These are phyloP conservation scores for Agonopterix alstromeriana DNA, from an alignment of 2,888 invertebrate species.

Conservation along the genomic window DNA sequence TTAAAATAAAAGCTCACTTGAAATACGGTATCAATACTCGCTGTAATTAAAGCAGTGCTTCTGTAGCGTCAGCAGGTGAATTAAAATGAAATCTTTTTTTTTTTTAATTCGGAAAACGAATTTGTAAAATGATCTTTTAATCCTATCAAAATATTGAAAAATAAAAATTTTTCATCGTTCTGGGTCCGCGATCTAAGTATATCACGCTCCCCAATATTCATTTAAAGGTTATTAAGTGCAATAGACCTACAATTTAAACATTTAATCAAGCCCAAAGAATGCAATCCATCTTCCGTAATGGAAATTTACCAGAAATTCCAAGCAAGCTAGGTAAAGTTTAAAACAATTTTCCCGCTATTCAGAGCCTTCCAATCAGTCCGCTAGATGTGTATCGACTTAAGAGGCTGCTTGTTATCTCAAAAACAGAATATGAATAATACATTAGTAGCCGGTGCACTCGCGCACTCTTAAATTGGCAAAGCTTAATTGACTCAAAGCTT, in stretches of 20 bases:
- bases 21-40: conserved; percentile 46
- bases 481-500: conserved; percentile 73
- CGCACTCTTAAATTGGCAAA: conserved; percentile 68
- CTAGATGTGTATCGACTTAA: conserved; percentile 73
- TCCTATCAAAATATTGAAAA: no score
- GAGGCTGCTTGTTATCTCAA: conserved; percentile 73
- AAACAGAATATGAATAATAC: conserved; percentile 76
- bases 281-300: no score
- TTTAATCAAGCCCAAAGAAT: no score
- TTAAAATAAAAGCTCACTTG: conserved; percentile 52
- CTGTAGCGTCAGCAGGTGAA: conserved; percentile 5
- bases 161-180: no score
- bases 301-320: background rate
- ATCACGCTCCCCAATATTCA: no score
- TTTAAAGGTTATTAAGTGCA: no score
- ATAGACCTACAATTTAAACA: no score
- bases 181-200: no score
- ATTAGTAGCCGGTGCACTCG: conserved; percentile 58
- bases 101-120: no score
- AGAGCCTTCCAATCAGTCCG: conserved; percentile 57
- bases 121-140: no score
- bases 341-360: conserved; percentile 34
- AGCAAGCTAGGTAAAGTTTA: conserved; percentile 20
- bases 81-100: background rate
- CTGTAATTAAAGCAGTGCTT: conserved; percentile 44